Percentiles rank a stretch among this genome's conserved stretches.
These are phyloP conservation scores for Halcyon leucocephala DNA, from an alignment of 2,797 vertebrate species.

Conservation along the genomic window DNA sequence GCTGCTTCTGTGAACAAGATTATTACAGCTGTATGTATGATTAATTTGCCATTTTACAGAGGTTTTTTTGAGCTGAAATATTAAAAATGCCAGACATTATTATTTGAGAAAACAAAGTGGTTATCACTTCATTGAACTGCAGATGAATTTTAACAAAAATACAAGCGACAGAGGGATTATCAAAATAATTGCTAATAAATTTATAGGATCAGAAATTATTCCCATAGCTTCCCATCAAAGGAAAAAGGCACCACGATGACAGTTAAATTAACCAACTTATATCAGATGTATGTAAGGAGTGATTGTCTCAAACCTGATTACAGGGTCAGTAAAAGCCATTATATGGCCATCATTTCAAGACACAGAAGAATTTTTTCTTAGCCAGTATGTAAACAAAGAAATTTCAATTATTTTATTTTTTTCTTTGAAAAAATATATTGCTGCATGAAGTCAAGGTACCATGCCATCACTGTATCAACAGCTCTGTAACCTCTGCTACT, in stretches of 20 bases:
- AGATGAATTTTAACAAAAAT: neutral
- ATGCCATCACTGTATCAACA: neutral
- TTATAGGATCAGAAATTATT: neutral
- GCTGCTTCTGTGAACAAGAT: neutral
- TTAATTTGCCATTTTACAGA: conserved; percentile 9
- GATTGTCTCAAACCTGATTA: neutral
- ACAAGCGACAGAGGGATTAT: neutral
- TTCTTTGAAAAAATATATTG: neutral
- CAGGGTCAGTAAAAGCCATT: neutral
- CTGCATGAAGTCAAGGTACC: neutral
- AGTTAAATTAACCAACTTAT: neutral
- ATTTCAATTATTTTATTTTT: neutral
- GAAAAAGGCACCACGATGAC: neutral
- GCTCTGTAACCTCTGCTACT: neutral
- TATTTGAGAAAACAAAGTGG: neutral
- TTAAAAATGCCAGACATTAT: neutral
- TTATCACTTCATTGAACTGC: neutral
- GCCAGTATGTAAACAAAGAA: neutral
- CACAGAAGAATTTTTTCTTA: neutral
- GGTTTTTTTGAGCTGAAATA: neutral
- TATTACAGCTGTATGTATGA: neutral
- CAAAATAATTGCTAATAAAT: neutral
- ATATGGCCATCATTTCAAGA: neutral
- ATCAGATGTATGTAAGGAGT: neutral
- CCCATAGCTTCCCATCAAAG: neutral